phyloP scores from a whole-genome alignment of 2,113 vertebrate species.

The Ameiurus melas region DNA sequence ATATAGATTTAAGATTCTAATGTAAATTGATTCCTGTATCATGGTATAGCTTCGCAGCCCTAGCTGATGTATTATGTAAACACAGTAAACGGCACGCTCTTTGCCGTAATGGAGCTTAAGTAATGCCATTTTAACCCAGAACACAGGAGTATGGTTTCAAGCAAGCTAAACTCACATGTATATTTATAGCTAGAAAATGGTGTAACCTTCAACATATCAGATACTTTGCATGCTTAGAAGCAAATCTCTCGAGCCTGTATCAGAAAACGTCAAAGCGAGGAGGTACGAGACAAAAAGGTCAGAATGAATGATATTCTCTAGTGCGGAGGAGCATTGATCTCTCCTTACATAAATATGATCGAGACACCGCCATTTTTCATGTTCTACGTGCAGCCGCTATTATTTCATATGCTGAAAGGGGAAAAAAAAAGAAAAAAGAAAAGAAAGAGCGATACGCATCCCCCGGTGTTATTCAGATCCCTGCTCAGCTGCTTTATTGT shows the following conservation, averaged over 20 bases:
- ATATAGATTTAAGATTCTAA: neutral
- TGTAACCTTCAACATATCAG: constrained; percentile 20
- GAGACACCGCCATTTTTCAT: constrained; percentile 32
- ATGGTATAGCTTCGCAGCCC: neutral
- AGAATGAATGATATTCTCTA: constrained; percentile 31
- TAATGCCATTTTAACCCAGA: neutral
- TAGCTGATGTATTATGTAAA: neutral
- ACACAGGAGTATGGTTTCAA: neutral
- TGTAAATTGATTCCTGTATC: neutral
- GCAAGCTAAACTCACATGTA: neutral
- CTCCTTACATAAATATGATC: constrained; percentile 24
- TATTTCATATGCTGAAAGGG: neutral
- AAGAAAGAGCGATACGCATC: neutral
- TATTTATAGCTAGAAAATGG: constrained; percentile 9
- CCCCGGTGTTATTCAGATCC: neutral
- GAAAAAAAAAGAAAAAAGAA: neutral
- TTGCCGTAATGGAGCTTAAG: neutral
- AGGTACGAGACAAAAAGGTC: constrained; percentile 22
- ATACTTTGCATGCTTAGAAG: constrained; percentile 2
- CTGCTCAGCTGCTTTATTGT: constrained; percentile 4
- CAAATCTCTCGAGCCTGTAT: neutral
- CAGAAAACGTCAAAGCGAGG: constrained; percentile 2
- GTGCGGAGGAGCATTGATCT: constrained; percentile 24
- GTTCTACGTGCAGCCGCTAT: neutral
- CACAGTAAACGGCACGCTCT: neutral